Evolutionary conservation across 2,113 vertebrate genomes (phyloP).

Genomic region (Mugil cephalus): DNA sequence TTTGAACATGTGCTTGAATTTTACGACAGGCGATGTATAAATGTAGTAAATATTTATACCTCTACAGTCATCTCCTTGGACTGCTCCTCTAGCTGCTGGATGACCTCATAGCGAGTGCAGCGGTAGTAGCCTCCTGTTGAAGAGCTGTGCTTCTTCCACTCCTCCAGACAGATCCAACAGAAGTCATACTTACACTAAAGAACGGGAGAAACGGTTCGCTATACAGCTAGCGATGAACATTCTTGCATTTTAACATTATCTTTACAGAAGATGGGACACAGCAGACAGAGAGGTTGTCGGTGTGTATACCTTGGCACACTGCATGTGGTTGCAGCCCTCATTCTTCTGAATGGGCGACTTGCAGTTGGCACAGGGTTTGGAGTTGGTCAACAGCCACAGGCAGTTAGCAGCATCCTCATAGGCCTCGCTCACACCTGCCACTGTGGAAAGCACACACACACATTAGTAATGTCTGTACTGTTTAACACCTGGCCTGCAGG

Average conservation of each 20-base stretch:
- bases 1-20: neutral
- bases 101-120: slow-evolving; percentile 98
- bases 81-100: slow-evolving; percentile 97
- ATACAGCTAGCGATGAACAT: neutral
- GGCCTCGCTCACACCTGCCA: slow-evolving; percentile 96
- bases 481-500: slow-evolving; percentile 33
- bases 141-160: slow-evolving; percentile 93
- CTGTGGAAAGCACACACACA: slow-evolving; percentile 74
- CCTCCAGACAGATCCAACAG: slow-evolving; percentile 95
- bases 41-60: slow-evolving; percentile 79
- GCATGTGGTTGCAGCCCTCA: slow-evolving; percentile 99
- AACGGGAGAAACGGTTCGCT: neutral
- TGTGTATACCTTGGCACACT: slow-evolving; percentile 94
- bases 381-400: slow-evolving; percentile 97
- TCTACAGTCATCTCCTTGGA: slow-evolving; percentile 99
- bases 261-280: neutral
- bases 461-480: slow-evolving; percentile 18
- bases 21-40: neutral
- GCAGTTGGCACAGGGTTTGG: slow-evolving; percentile 98
- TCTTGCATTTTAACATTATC: neutral
- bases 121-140: slow-evolving; percentile 98
- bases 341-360: slow-evolving; percentile 99
- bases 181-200: slow-evolving; percentile 98
- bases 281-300: slow-evolving; percentile 3
- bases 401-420: slow-evolving; percentile 99